These are phyloP conservation scores for Amblyornis subalaris DNA, from an alignment of 2,113 vertebrate genomes.

Conservation along the genomic window DNA sequence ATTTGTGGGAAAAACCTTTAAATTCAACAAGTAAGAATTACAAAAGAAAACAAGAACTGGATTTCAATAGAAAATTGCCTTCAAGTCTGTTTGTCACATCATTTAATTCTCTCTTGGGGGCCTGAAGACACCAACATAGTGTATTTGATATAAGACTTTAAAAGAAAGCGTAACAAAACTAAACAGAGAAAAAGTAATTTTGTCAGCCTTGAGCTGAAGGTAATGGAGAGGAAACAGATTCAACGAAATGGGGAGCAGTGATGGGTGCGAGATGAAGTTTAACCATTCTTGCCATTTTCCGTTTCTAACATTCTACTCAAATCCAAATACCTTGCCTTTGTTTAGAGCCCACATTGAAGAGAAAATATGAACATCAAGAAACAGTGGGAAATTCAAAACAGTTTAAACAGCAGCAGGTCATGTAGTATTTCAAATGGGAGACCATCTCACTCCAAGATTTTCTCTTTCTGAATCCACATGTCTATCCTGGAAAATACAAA, in stretches of 20 bases:
- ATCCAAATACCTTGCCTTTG: neutral
- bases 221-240: neutral
- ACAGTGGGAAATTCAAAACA: neutral
- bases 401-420: neutral
- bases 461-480: neutral
- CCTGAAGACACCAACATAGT: neutral
- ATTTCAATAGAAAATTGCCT: neutral
- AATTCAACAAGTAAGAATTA: neutral
- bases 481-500: neutral
- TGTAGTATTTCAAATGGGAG: neutral
- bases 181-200: neutral
- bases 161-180: neutral
- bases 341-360: neutral
- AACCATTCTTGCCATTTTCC: neutral
- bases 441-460: neutral
- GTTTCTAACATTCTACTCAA: neutral
- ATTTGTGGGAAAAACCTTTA: neutral
- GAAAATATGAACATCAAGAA: neutral
- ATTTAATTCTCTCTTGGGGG: conserved; percentile 17
- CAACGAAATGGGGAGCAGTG: neutral
- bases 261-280: neutral
- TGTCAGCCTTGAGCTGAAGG: neutral
- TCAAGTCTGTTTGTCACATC: neutral
- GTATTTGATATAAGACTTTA: neutral
- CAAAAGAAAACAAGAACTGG: neutral